These are phyloP conservation scores for Eptesicus fuscus DNA, from an alignment of 2,113 vertebrate genomes.

Conservation along the genomic window DNA sequence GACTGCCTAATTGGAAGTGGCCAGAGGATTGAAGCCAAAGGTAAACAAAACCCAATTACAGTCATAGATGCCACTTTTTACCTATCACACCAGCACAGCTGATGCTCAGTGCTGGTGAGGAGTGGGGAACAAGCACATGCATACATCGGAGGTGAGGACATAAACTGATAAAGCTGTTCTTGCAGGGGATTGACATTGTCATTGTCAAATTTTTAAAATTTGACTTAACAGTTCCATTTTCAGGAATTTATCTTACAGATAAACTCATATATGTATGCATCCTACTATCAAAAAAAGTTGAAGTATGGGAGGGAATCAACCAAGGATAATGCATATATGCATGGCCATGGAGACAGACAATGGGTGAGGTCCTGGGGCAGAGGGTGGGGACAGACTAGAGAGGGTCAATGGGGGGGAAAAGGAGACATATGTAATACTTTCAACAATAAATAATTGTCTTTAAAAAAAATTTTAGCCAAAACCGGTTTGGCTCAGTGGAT, in stretches of 20 bases:
- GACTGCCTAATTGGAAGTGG: slow-evolving; percentile 94
- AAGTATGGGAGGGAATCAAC: neutral
- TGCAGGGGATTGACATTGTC: neutral
- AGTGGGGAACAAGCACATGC: neutral
- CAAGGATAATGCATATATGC: neutral
- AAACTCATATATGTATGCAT: neutral
- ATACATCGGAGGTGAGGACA: neutral
- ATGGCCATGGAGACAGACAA: no score
- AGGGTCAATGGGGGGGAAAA: no score
- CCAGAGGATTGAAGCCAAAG: slow-evolving; percentile 90
- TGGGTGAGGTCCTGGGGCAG: no score
- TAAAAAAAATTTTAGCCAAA: no score
- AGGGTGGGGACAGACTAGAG: no score
- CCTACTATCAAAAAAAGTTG: slow-evolving; percentile 12
- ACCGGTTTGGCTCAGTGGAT: no score
- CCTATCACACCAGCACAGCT: neutral
- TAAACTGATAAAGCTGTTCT: neutral
- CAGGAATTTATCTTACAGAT: slow-evolving; percentile 17
- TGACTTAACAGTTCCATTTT: neutral
- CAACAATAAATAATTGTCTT: neutral
- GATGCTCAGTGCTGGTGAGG: neutral
- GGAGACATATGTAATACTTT: no score
- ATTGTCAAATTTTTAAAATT: neutral
- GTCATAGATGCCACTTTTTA: neutral
- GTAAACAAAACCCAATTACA: slow-evolving; percentile 80